Evolutionary conservation across 2,113 vertebrate genomes (phyloP), one percentile per base, ranked within the genome.

Genomic region (Malurus melanocephalus): DNA sequence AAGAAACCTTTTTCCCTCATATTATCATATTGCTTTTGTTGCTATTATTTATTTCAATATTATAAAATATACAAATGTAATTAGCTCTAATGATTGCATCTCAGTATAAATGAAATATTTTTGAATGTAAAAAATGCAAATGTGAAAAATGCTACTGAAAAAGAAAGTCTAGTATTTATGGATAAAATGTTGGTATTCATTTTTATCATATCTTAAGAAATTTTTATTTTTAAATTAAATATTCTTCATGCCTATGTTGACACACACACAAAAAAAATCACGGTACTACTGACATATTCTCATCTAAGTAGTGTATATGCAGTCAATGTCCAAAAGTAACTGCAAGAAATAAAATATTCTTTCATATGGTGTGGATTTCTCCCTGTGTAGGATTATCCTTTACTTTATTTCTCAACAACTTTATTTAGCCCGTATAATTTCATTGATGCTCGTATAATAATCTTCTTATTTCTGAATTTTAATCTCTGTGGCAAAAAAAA

Each of bases 251-350:
- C 3, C 4, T 66, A 4, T 49, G 59, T 69, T 53, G 7, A 24
- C 5, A 3, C 22, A 27, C 66, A 2, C 16, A 42, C 46, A 30
- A 5, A 38, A 2, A 49, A 9, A 23, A 19, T 46, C 45, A 20
- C 13, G 9, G 3, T n/a, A 3, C 0, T 69, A 65, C 22, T 30
- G 45, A 40, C 5, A 42, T 0, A 0, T 52, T 68, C 11, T 28
- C 1, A 2, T 77, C 30, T 66, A 16, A 49, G 48, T 8, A 43
- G 3, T 60, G 4, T 24, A n/a, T 60, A 61, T 13, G n/a, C 48
- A 46, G 10, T 7, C 22, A 13, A 19, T 7, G 4, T 28, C 11
- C 56, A 90, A 78, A 64, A 67, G 8, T 0, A 9, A 2, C 12
- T 30, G 5, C 49, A 69, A 61, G 45, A 80, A 57, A n/a, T 18